These are phyloP conservation scores for Physeter macrocephalus DNA, from an alignment of 2,113 vertebrate genomes.

Conservation along the genomic window DNA sequence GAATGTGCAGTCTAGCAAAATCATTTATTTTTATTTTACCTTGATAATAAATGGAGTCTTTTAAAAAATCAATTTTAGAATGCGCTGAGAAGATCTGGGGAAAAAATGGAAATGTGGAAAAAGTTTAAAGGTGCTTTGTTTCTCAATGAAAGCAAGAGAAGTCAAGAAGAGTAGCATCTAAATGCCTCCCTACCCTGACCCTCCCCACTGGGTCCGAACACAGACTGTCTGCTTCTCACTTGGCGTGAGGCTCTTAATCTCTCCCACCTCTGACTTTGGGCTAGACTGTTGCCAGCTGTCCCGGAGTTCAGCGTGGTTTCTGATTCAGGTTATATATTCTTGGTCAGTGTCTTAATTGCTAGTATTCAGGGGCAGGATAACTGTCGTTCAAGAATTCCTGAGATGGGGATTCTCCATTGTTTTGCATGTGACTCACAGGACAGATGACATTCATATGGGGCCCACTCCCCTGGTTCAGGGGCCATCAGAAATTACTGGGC, in stretches of 20 bases:
- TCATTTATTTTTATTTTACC: neutral
- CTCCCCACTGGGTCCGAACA: neutral
- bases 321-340: neutral
- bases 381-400: neutral
- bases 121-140: neutral
- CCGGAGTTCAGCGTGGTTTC: neutral
- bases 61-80: neutral
- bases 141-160: neutral
- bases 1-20: neutral
- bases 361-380: neutral
- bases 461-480: neutral
- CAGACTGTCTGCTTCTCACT: neutral
- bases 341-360: neutral
- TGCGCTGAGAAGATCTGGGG: neutral
- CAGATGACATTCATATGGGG: neutral
- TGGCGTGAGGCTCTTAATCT: neutral
- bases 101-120: neutral
- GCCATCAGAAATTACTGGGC: neutral
- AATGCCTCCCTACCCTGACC: rapidly evolving
- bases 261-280: neutral
- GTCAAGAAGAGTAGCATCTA: neutral
- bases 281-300: neutral
- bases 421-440: neutral
- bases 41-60: neutral
- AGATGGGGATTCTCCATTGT: neutral